Evolutionary conservation across 2,113 vertebrate species (phyloP).

Genomic region (Oreochromis tanganicae): DNA sequence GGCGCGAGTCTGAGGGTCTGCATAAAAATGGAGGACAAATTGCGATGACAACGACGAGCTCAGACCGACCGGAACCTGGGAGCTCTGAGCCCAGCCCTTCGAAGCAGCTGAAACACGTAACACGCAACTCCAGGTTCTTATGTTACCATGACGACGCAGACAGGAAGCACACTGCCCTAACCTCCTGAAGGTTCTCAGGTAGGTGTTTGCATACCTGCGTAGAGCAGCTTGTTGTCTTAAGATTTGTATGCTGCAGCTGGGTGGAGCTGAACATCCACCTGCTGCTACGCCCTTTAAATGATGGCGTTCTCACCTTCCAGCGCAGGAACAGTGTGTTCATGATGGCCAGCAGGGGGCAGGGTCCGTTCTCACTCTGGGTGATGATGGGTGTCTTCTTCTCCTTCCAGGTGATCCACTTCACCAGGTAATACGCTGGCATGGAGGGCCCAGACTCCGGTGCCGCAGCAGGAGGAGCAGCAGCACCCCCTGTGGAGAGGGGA

Average conservation of each 20-base stretch:
- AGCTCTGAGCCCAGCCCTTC: neutral
- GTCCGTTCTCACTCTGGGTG: conserved; percentile 88
- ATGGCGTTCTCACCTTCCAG: conserved; percentile 80
- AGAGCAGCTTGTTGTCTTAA: neutral
- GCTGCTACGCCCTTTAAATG: neutral
- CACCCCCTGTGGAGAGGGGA: conserved; percentile 22
- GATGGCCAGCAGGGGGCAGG: conserved; percentile 91
- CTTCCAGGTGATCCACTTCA: conserved; percentile 95
- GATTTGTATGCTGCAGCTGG: neutral
- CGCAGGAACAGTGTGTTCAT: conserved; percentile 88
- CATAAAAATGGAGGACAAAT: neutral
- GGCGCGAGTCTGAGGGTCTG: neutral
- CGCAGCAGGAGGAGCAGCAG: neutral
- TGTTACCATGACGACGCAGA: neutral
- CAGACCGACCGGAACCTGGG: neutral
- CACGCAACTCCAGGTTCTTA: neutral
- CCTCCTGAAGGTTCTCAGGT: neutral
- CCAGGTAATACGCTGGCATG: conserved; percentile 77
- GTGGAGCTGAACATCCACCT: neutral
- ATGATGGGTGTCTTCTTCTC: conserved; percentile 84
- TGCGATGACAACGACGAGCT: neutral
- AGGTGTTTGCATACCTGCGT: neutral
- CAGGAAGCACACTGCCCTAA: neutral
- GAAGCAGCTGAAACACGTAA: neutral
- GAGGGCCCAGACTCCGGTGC: neutral